phyloP scores from a whole-genome alignment of 2,113 vertebrate species.

The Nesoenas mayeri region DNA sequence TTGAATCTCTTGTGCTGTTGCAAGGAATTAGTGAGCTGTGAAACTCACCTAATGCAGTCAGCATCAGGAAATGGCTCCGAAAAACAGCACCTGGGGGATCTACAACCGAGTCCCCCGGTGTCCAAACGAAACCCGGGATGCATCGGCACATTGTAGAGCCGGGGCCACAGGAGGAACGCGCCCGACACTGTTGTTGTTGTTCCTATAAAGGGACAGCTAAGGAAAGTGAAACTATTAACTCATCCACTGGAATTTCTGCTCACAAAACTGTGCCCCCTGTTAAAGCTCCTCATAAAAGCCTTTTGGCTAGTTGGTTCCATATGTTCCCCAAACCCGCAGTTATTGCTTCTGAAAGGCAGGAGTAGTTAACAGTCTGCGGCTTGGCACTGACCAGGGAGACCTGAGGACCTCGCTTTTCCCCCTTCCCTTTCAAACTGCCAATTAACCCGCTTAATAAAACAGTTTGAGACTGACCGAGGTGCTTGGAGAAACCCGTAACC shows the following conservation, averaged over 20 bases:
- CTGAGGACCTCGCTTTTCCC: not conserved
- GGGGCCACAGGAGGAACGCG: not conserved
- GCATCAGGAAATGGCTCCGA: slow-evolving; percentile 60
- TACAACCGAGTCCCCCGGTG: slow-evolving; percentile 40
- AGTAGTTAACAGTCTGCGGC: slow-evolving; percentile 73
- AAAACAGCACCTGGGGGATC: slow-evolving; percentile 39
- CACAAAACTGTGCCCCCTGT: slow-evolving; percentile 67
- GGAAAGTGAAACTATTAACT: slow-evolving; percentile 74
- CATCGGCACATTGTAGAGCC: slow-evolving; percentile 27
- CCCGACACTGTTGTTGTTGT: slow-evolving; percentile 48
- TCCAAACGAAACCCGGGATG: slow-evolving; percentile 51
- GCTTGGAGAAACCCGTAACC: not conserved
- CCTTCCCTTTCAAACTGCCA: slow-evolving; percentile 38
- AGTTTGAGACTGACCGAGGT: not conserved
- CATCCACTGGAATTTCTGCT: slow-evolving; percentile 72
- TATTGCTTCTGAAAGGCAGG: slow-evolving; percentile 74
- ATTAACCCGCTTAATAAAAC: slow-evolving; percentile 63
- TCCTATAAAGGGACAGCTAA: slow-evolving; percentile 70
- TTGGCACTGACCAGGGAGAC: slow-evolving; percentile 71
- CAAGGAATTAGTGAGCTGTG: slow-evolving; percentile 68
- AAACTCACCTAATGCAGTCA: slow-evolving; percentile 71
- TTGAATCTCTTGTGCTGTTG: slow-evolving; percentile 27
- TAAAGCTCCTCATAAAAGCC: slow-evolving; percentile 72
- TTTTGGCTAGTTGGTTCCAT: slow-evolving; percentile 72
- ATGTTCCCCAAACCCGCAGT: slow-evolving; percentile 67